These are phyloP conservation scores for Troglohyphantes excavatus DNA, from an alignment of 2,888 invertebrate species.

Conservation along the genomic window DNA sequence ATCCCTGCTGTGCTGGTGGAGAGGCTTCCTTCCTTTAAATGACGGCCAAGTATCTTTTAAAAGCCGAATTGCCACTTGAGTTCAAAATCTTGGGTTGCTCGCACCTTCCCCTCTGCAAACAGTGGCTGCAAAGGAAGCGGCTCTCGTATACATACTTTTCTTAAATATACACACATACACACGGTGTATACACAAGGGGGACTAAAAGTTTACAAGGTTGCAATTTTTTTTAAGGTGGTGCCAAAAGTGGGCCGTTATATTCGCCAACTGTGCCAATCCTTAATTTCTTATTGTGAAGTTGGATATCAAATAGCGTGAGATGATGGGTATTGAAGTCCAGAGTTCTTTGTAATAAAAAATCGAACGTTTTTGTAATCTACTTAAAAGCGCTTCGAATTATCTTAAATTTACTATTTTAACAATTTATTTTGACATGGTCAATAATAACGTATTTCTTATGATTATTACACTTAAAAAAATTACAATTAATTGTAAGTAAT, in stretches of 20 bases:
- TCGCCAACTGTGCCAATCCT: no score
- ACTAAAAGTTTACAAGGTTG: constrained; percentile 37
- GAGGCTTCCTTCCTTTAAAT: constrained; percentile 41
- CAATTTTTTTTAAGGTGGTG: neutral
- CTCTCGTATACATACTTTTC: constrained; percentile 27
- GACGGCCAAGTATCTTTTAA: constrained; percentile 70
- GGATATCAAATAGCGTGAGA: no score
- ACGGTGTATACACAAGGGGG: constrained; percentile 44
- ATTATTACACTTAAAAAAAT: no score
- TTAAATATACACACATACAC: constrained; percentile 40
- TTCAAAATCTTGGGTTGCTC: constrained; percentile 18
- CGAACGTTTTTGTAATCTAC: no score
- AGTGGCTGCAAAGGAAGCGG: constrained; percentile 54
- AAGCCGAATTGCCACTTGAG: constrained; percentile 64
- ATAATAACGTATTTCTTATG: no score
- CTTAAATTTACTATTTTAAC: no score
- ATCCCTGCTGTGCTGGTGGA: constrained; percentile 52
- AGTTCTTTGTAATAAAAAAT: no score
- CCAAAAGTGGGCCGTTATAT: neutral
- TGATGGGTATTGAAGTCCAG: no score
- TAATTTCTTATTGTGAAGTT: no score
- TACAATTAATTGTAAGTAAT: no score
- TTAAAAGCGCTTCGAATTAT: no score
- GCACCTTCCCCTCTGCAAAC: constrained; percentile 63
- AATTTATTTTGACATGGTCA: no score